These are phyloP conservation scores for Neomorphus geoffroyi DNA, from an alignment of 2,797 vertebrate species.

Conservation along the genomic window DNA sequence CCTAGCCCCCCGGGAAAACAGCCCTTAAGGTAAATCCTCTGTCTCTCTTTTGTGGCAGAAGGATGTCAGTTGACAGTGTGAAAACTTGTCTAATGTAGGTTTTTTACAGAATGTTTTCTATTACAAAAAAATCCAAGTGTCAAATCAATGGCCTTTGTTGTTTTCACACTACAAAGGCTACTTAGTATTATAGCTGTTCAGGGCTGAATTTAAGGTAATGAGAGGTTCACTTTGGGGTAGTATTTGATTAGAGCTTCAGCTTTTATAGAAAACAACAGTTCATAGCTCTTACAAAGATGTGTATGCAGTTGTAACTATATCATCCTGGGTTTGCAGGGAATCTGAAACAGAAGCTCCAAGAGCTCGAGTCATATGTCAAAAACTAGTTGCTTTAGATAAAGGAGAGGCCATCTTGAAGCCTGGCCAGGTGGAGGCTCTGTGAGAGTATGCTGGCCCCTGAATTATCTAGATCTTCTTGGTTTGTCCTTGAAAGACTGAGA, in stretches of 20 bases:
- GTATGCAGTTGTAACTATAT: neutral
- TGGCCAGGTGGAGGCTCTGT: neutral
- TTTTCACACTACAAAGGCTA: neutral
- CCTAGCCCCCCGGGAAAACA: neutral
- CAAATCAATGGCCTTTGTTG: neutral
- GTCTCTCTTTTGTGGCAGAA: neutral
- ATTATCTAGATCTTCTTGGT: neutral
- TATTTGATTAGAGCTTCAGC: neutral
- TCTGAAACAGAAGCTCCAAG: neutral
- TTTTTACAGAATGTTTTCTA: neutral
- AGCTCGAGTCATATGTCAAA: neutral
- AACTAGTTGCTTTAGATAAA: neutral
- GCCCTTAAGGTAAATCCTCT: neutral
- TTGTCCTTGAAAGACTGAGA: neutral
- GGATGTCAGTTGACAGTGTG: neutral
- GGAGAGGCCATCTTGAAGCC: neutral
- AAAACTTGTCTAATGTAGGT: neutral
- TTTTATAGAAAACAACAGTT: neutral
- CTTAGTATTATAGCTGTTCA: neutral
- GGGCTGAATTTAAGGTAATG: neutral
- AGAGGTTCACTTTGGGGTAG: neutral
- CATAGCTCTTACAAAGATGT: rapidly evolving
- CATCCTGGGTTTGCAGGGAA: neutral
- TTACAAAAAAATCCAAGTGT: neutral
- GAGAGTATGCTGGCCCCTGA: neutral